Conservation (phyloP, 2,113 vertebrate species). For the Aegithalos caudatus region DNA sequence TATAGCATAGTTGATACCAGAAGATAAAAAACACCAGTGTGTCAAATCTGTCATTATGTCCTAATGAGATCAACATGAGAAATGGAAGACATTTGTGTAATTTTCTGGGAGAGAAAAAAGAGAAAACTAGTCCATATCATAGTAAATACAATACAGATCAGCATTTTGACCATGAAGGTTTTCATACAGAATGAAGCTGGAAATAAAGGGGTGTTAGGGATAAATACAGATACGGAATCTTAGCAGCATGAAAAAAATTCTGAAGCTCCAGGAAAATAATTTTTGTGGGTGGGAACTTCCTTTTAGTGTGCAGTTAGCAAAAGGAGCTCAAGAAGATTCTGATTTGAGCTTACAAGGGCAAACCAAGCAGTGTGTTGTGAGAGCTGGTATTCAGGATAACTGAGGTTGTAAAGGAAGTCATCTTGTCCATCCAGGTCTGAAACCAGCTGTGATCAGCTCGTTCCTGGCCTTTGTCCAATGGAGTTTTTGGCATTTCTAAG, state of each 20-base stretch:
- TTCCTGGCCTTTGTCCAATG: not conserved
- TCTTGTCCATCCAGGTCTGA: not conserved
- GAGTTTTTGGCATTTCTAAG: not conserved
- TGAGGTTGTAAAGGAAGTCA: not conserved
- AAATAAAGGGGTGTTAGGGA: not conserved
- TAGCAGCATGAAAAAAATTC: not conserved
- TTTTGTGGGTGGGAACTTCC: not conserved
- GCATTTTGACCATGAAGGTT: not conserved
- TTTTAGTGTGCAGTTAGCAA: not conserved
- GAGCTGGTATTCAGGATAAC: not conserved
- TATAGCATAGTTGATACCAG: not conserved
- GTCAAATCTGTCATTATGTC: not conserved
- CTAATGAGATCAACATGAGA: not conserved
- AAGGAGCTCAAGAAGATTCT: not conserved
- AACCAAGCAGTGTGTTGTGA: not conserved
- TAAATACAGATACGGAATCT: not conserved
- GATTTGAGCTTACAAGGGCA: not conserved
- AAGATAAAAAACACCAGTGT: not conserved
- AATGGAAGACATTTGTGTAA: not conserved
- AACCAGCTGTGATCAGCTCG: not conserved
- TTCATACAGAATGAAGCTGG: not conserved
- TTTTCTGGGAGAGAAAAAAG: not conserved
- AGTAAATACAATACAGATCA: not conserved
- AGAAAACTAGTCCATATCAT: not conserved
- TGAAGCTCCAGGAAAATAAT: not conserved